Evolutionary conservation across 2,797 vertebrate genomes (phyloP).

Genomic region (Telmatherina bonti): DNA sequence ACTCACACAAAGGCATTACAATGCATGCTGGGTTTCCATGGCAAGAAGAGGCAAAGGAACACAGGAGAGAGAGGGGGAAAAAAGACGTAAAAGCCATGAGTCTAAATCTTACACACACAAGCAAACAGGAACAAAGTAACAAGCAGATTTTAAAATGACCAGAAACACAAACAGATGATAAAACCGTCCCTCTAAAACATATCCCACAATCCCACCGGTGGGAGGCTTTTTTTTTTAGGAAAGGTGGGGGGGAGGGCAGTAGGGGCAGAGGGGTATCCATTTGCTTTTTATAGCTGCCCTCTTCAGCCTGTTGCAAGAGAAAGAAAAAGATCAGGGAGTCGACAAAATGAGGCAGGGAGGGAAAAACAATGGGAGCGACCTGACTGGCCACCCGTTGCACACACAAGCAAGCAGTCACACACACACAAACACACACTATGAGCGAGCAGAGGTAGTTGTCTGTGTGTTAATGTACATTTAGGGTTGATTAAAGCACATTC

Average conservation of each 20-base stretch:
- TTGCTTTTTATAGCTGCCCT: conserved; percentile 75
- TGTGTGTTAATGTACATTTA: conserved; percentile 29
- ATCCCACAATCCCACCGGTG: conserved; percentile 36
- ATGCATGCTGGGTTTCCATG: conserved; percentile 83
- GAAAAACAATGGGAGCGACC: not conserved
- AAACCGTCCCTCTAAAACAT: conserved; percentile 52
- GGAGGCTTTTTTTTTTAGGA: conserved; percentile 60
- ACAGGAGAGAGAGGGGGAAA: too few relatives aligned
- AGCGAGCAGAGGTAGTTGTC: conserved; percentile 46
- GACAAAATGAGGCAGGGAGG: conserved; percentile 42
- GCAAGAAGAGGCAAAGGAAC: conserved; percentile 71
- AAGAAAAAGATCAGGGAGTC: conserved; percentile 39
- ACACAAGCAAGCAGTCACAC: conserved; percentile 13
- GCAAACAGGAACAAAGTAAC: conserved; percentile 45
- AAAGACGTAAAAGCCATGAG: too few relatives aligned
- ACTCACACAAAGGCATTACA: conserved; percentile 77
- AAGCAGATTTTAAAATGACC: conserved; percentile 52
- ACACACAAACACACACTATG: not conserved
- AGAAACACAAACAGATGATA: conserved; percentile 51
- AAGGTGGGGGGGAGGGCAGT: conserved; percentile 68
- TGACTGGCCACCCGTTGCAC: conserved; percentile 47
- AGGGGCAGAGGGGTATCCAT: conserved; percentile 53
- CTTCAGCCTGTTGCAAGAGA: conserved; percentile 48
- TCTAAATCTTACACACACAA: conserved; percentile 38
- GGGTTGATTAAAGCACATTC: conserved; percentile 43